Percentiles rank a stretch among this genome's conserved stretches.
phyloP scores from a whole-genome alignment of 2,113 vertebrate genomes.

The Poeciliopsis retropinna region DNA sequence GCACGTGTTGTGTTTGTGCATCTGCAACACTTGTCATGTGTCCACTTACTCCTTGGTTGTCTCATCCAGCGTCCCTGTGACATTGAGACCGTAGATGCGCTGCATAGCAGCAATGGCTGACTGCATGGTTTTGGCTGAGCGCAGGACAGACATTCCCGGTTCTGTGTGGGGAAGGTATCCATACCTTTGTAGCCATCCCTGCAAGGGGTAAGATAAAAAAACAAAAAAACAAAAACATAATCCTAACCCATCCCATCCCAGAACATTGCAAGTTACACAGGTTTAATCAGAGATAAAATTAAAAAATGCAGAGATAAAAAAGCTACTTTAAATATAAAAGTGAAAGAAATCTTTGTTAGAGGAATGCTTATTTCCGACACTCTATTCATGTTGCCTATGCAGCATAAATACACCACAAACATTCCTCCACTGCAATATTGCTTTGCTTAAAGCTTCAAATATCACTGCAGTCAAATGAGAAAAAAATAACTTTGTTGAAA shows the following conservation, averaged over 20 bases:
- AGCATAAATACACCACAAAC: not conserved
- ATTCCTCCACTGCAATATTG: not conserved
- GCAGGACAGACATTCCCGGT: conserved; percentile 85
- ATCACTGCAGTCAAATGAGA: too few species aligned
- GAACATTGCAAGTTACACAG: not conserved
- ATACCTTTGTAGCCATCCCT: conserved; percentile 92
- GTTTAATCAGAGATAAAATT: not conserved
- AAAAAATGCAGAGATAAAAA: not conserved
- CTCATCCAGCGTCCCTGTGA: conserved; percentile 91
- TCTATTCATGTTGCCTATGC: not conserved
- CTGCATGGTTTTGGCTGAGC: conserved; percentile 87
- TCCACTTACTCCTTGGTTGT: conserved; percentile 90
- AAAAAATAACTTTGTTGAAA: too few species aligned
- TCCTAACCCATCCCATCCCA: not conserved
- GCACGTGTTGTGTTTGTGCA: not conserved
- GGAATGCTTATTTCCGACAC: not conserved
- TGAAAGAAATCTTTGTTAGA: not conserved
- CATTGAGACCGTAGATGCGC: conserved; percentile 89
- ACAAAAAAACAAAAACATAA: not conserved
- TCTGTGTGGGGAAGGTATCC: conserved; percentile 89
- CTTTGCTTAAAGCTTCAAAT: not conserved
- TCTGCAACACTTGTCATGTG: conserved; percentile 26
- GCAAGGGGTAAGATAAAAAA: conserved; percentile 13
- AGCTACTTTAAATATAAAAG: not conserved
- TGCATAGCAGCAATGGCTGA: conserved; percentile 92